phyloP scores from a whole-genome alignment of 2,797 vertebrate genomes.

The Perdix hodgsoniae region DNA sequence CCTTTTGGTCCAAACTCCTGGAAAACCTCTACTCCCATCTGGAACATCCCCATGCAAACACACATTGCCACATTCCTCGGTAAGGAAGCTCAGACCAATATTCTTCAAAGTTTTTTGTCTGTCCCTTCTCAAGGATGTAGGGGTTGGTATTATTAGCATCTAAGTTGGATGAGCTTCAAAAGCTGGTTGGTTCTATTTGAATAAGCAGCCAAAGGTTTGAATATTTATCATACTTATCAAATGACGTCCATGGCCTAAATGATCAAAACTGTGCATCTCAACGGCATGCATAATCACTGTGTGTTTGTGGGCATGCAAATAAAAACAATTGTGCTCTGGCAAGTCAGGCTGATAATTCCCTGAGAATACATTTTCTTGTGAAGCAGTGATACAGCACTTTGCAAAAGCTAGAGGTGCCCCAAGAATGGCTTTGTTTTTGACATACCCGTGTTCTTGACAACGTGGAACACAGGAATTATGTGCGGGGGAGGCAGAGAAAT shows the following conservation, averaged over 20 bases:
- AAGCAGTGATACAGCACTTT: background rate
- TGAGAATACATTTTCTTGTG: background rate
- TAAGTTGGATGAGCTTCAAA: background rate
- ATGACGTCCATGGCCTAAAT: background rate
- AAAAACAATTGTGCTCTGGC: background rate
- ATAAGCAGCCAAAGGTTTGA: background rate
- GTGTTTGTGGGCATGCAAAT: slow-evolving; percentile 22
- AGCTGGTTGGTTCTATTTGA: background rate
- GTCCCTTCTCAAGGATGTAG: background rate
- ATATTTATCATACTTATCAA: background rate
- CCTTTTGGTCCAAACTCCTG: background rate
- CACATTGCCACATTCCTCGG: background rate
- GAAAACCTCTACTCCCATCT: background rate
- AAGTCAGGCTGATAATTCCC: background rate
- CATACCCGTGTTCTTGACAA: background rate
- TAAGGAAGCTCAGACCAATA: background rate
- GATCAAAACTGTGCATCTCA: background rate
- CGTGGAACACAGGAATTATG: background rate
- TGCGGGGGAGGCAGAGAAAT: background rate
- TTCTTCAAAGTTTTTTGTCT: fast-evolving
- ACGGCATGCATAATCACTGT: background rate
- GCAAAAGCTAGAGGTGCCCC: background rate
- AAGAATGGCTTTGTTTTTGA: background rate
- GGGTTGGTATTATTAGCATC: background rate
- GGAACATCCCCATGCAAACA: background rate